Percentiles rank a stretch among this genome's conserved stretches.
phyloP scores from a whole-genome alignment of 2,797 vertebrate genomes.

The Streptopelia turtur region DNA sequence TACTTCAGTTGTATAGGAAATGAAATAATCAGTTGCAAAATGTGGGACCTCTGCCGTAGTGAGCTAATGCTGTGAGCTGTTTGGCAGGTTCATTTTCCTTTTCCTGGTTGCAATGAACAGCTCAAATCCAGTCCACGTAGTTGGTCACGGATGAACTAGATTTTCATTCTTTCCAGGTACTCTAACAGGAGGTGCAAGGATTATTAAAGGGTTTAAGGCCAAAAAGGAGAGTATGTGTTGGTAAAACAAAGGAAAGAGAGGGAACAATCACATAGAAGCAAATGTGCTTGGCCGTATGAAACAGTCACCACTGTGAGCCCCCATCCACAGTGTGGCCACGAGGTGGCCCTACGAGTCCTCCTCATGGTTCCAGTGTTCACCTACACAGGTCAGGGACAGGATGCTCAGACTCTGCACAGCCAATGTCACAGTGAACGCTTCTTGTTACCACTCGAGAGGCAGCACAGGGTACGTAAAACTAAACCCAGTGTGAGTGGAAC shows the following conservation, averaged over 20 bases:
- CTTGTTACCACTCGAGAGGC: background rate
- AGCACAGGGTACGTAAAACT: background rate
- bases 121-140: background rate
- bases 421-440: background rate
- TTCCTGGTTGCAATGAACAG: background rate
- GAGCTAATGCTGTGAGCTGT: background rate
- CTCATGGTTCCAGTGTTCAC: background rate
- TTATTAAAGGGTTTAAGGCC: constrained; percentile 48
- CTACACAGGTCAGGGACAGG: background rate
- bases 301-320: background rate
- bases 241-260: background rate
- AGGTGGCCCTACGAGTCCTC: constrained; percentile 58
- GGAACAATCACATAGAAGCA: background rate
- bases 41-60: background rate
- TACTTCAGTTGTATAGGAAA: background rate
- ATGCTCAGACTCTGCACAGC: background rate
- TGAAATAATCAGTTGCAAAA: background rate
- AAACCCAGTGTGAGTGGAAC: background rate
- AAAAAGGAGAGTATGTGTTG: background rate
- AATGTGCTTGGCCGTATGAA: background rate
- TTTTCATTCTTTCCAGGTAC: constrained; percentile 17
- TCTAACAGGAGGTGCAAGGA: background rate
- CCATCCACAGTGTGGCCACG: background rate
- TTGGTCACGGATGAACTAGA: background rate
- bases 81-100: constrained; percentile 8